Percentiles rank a stretch among this genome's conserved stretches.
Evolutionary conservation across 1,140 invertebrate species (phyloP).

Genomic region (Drosophila equinoxialis): DNA sequence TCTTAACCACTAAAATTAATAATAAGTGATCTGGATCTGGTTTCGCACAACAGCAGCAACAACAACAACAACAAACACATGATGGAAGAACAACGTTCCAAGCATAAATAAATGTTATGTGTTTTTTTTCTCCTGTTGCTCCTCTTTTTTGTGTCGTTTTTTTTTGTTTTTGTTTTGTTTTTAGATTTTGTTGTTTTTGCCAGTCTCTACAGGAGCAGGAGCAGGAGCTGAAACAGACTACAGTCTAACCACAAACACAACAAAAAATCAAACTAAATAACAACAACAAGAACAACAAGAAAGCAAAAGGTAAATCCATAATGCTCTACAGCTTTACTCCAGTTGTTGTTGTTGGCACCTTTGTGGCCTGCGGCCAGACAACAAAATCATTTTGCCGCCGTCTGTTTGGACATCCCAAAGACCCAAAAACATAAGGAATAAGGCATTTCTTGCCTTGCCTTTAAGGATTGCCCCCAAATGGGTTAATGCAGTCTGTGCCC

Average conservation of each 20-base stretch:
- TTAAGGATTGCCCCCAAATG: background rate
- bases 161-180: background rate
- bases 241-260: slow-evolving; percentile 7
- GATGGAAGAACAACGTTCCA: slow-evolving; percentile 53
- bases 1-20: slow-evolving; percentile 83
- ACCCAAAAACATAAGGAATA: background rate
- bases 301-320: slow-evolving; percentile 67
- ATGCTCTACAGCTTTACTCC: slow-evolving; percentile 46
- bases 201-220: slow-evolving; percentile 70
- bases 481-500: background rate
- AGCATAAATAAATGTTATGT: slow-evolving; percentile 82
- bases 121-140: slow-evolving; percentile 45
- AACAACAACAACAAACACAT: slow-evolving; percentile 16
- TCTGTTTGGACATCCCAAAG: slow-evolving; percentile 53
- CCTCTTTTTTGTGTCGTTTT: background rate
- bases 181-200: slow-evolving; percentile 30
- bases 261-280: background rate
- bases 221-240: slow-evolving; percentile 30
- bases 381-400: slow-evolving; percentile 82
- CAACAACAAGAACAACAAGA: slow-evolving; percentile 11
- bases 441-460: background rate
- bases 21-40: slow-evolving; percentile 82
- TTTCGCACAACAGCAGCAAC: slow-evolving; percentile 58
- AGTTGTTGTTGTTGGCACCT: slow-evolving; percentile 72
- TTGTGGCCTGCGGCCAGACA: slow-evolving; percentile 80